Conservation (phyloP, 1,140 invertebrate species). For the Drosophila mayri region DNA sequence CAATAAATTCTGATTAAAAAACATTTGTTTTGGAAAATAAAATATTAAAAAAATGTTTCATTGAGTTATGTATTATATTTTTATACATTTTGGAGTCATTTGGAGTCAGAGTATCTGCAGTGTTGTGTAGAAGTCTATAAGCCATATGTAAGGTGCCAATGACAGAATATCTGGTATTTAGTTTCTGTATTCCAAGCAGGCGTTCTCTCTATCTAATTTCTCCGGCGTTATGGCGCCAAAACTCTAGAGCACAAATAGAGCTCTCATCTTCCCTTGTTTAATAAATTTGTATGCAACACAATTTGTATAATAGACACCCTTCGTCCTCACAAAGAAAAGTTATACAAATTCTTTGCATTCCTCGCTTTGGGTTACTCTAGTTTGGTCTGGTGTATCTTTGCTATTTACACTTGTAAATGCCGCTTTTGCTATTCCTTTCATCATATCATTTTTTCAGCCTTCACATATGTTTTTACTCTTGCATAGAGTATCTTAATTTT, state of each 20-base stretch:
- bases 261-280: background rate
- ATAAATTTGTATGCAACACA: background rate
- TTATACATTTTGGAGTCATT: too few relatives aligned
- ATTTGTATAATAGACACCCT: background rate
- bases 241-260: background rate
- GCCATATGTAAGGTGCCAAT: background rate
- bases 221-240: background rate
- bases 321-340: background rate
- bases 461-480: constrained; percentile 3
- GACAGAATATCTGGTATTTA: background rate
- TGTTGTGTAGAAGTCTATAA: background rate
- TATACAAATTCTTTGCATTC: constrained; percentile 6
- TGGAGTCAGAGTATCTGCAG: too few relatives aligned
- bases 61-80: too few relatives aligned
- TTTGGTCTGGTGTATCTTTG: constrained; percentile 44
- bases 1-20: background rate
- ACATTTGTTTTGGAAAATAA: background rate
- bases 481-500: constrained; percentile 26
- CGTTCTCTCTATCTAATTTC: background rate
- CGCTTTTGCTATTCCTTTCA: constrained; percentile 12
- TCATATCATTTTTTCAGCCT: background rate
- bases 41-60: too few relatives aligned
- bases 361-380: constrained; percentile 1
- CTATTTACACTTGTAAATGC: constrained; percentile 67
- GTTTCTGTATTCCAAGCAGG: background rate